phyloP scores from a whole-genome alignment of 2,113 vertebrate genomes.

The Vombatus ursinus region DNA sequence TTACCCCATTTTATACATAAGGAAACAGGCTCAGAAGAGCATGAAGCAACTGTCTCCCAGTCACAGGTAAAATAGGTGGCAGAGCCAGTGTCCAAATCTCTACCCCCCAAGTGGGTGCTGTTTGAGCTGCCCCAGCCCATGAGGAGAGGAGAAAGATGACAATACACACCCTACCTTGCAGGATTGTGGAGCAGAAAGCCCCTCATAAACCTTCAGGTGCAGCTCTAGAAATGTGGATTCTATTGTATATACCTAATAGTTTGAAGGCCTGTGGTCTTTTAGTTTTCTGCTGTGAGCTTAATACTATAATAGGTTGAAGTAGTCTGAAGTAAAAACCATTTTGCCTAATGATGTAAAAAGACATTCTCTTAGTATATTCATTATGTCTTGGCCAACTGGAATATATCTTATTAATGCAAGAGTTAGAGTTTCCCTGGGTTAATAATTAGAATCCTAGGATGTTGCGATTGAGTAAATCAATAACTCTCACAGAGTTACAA shows the following conservation, averaged over 20 bases:
- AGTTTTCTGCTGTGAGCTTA: background rate
- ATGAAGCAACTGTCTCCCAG: background rate
- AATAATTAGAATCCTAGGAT: background rate
- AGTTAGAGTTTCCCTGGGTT: background rate
- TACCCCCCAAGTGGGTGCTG: background rate
- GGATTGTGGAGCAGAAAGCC: background rate
- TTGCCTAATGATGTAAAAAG: background rate
- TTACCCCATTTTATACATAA: background rate
- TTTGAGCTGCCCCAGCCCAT: background rate
- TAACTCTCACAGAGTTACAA: background rate
- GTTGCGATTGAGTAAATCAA: background rate
- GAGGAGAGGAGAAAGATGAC: background rate
- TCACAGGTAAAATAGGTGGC: background rate
- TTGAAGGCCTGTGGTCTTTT: background rate
- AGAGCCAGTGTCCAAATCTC: background rate
- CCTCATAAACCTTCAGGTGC: background rate
- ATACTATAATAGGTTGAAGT: background rate
- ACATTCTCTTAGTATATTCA: background rate
- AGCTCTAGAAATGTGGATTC: background rate
- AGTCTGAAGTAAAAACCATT: background rate
- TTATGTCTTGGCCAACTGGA: background rate
- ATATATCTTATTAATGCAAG: background rate
- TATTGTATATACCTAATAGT: background rate
- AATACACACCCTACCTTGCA: background rate
- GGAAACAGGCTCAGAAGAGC: background rate